Percentiles rank a stretch among this genome's conserved stretches.
phyloP scores from a whole-genome alignment of 30 jellyfish, hydroid and myxozoan genomes.

The Aurelia aurita complex sp. Pacific region DNA sequence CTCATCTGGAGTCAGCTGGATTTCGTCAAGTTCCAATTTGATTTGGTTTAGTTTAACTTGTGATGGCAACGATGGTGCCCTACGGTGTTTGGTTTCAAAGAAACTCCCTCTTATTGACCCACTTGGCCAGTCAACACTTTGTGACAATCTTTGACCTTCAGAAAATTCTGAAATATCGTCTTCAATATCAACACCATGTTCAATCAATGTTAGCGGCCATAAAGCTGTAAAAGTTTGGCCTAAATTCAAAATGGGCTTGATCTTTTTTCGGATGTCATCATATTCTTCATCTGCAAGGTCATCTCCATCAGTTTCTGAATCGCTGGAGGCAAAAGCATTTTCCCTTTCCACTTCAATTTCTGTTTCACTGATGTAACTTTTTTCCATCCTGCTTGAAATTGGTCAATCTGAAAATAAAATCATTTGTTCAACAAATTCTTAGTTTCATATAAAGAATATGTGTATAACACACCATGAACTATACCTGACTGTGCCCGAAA shows the following conservation, averaged over 20 bases:
- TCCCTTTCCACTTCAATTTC: slow-evolving; percentile 9
- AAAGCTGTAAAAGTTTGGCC: slow-evolving; percentile 76
- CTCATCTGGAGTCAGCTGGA: slow-evolving; percentile 62
- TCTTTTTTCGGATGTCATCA: slow-evolving; percentile 60
- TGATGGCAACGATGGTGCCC: slow-evolving; percentile 79
- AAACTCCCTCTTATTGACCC: slow-evolving; percentile 17
- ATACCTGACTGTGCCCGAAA: too few relatives aligned
- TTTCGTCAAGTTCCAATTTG: slow-evolving; percentile 70
- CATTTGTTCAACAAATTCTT: too few relatives aligned
- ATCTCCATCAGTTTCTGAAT: slow-evolving; percentile 81
- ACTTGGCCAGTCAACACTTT: slow-evolving; percentile 56
- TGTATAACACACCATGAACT: too few relatives aligned
- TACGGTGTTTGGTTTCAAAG: slow-evolving; percentile 45
- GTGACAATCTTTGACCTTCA: slow-evolving; percentile 27
- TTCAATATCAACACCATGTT: slow-evolving; percentile 29
- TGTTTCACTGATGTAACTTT: background rate
- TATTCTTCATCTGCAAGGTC: slow-evolving; percentile 80
- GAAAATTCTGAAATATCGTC: background rate
- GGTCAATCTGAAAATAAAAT: too few relatives aligned
- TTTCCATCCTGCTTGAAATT: background rate
- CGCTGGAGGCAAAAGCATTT: slow-evolving; percentile 27
- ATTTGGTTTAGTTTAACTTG: slow-evolving; percentile 55
- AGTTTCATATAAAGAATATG: too few relatives aligned
- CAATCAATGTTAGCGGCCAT: slow-evolving; percentile 48
- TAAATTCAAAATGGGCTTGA: slow-evolving; percentile 75